Percentiles rank a stretch among this genome's conserved stretches.
phyloP scores from a whole-genome alignment of 2,888 invertebrate genomes.

The Cosmia pyralina region DNA sequence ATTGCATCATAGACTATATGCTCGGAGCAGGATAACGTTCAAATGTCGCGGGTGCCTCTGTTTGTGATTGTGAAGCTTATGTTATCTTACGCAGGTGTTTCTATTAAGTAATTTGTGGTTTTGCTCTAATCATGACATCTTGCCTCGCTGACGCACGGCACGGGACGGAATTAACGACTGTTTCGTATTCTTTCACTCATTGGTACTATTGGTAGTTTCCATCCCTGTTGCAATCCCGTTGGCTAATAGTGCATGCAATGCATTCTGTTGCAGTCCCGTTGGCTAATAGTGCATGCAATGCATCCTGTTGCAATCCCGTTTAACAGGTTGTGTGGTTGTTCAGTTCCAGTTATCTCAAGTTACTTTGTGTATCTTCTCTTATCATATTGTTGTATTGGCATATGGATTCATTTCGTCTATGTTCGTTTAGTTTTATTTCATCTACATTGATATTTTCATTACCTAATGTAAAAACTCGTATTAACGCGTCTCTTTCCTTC shows the following conservation, averaged over 20 bases:
- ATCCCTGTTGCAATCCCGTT: neutral
- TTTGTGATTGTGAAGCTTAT: neutral
- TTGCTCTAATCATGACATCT: conserved; percentile 33
- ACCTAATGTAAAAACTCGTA: neutral
- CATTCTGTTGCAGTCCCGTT: neutral
- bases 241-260: too few relatives aligned
- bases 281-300: too few relatives aligned
- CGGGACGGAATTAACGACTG: conserved; percentile 22
- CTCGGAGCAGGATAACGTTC: conserved; percentile 28
- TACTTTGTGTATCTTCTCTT: neutral
- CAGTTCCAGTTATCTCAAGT: neutral
- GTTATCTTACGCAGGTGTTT: conserved; percentile 15
- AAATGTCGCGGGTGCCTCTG: conserved; percentile 35
- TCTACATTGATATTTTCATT: neutral
- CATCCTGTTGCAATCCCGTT: too few relatives aligned
- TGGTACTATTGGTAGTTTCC: neutral
- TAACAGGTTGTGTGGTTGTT: neutral
- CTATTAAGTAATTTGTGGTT: conserved; percentile 41
- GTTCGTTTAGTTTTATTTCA: neutral
- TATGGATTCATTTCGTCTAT: neutral
- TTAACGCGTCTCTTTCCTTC: neutral
- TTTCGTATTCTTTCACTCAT: neutral
- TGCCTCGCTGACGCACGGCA: conserved; percentile 41
- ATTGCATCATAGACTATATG: neutral
- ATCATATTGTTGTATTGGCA: too few relatives aligned